Evolutionary conservation across 1,140 invertebrate species (phyloP).

Genomic region (Lysiphlebus fabarum): DNA sequence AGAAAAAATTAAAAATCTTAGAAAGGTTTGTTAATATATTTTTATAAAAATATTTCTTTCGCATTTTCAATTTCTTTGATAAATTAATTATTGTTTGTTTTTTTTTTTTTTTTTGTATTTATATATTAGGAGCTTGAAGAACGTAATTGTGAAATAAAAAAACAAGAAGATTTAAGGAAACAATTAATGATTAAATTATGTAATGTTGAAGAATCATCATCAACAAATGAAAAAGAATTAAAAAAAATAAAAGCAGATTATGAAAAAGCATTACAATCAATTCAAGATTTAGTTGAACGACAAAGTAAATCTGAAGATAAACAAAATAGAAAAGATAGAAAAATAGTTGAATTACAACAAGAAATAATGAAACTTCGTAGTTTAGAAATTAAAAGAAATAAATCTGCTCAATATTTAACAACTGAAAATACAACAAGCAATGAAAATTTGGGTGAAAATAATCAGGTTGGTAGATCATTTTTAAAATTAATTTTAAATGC

Average conservation of each 20-base stretch:
- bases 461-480: conserved; percentile 41
- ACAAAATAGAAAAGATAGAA: conserved; percentile 43
- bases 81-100: too few species aligned
- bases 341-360: conserved; percentile 34
- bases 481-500: background rate
- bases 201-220: conserved; percentile 36
- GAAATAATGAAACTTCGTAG: conserved; percentile 42
- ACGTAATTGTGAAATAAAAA: conserved; percentile 37
- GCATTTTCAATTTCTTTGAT: background rate
- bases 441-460: conserved; percentile 13
- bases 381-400: background rate
- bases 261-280: conserved; percentile 44
- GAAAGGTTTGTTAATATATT: conserved; percentile 24
- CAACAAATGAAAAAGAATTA: conserved; percentile 35
- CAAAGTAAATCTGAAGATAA: conserved; percentile 38
- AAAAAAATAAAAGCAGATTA: conserved; percentile 43
- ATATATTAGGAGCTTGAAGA: conserved; percentile 42
- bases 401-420: conserved; percentile 24
- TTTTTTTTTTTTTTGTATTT: too few species aligned
- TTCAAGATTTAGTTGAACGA: conserved; percentile 48
- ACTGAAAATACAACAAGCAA: conserved; percentile 18
- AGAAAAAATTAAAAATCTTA: conserved; percentile 15
- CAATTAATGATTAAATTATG: conserved; percentile 44
- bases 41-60: conserved; percentile 10
- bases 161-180: conserved; percentile 41